Evolutionary conservation across 2,113 vertebrate species (phyloP).

Genomic region (Plecotus auritus): DNA sequence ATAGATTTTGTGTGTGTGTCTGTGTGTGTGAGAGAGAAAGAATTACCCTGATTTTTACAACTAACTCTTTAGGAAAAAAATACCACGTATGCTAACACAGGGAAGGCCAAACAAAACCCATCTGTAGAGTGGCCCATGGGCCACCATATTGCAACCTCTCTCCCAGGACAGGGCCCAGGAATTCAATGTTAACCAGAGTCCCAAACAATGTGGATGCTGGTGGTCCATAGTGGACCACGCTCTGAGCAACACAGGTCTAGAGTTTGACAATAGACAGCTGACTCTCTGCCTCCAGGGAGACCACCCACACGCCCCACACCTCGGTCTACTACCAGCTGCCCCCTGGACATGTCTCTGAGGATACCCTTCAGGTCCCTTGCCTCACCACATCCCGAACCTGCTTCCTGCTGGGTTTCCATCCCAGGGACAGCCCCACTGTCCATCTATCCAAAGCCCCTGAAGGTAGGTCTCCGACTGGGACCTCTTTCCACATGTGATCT

Average conservation of each 20-base stretch:
- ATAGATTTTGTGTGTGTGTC: neutral
- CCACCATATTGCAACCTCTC: constrained; percentile 55
- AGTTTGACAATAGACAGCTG: neutral
- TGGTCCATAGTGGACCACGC: constrained; percentile 20
- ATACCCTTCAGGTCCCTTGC: neutral
- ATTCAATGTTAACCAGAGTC: neutral
- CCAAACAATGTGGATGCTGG: neutral
- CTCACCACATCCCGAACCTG: neutral
- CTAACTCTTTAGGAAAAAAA: constrained; percentile 3
- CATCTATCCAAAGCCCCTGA: neutral
- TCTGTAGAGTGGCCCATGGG: constrained; percentile 18
- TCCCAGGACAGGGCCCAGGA: neutral
- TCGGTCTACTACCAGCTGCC: rapidly evolving
- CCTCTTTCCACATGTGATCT: neutral
- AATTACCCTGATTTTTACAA: neutral
- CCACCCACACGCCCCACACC: neutral
- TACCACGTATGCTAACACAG: constrained; percentile 39
- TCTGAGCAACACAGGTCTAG: neutral
- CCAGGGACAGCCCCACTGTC: neutral
- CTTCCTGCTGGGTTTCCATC: neutral
- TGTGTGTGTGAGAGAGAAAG: neutral
- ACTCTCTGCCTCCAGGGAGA: too few relatives aligned
- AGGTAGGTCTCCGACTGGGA: neutral
- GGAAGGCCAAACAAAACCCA: constrained; percentile 71
- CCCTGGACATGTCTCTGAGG: neutral